Evolutionary conservation across 2,888 invertebrate species (phyloP), one percentile per base, ranked within the genome.

Genomic region (Chorisops tibialis): DNA sequence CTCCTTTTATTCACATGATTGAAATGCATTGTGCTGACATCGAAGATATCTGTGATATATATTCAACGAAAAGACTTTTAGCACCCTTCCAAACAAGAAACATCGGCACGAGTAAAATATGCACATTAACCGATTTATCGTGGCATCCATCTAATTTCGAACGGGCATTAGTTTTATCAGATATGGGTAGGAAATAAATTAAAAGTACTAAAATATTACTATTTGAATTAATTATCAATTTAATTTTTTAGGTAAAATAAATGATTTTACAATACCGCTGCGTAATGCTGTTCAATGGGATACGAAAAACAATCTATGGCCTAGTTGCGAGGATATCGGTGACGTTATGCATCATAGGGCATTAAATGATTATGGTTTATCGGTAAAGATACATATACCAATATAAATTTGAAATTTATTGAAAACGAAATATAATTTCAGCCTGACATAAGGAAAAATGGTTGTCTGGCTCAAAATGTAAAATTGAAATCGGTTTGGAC

Each of bases 141-240:
- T 96, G 96, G 93, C 96, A 96, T 79, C 89, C 90, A 1, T 81
- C 81, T 4, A 87, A 92, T 71, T 89, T 74, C 37, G 78, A 78
- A 66, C 69, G 76, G 4, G 72, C 74, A 3, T 61, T 78, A 6
- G 67, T 76, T 0, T 62, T 78, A 11, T 76, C 76, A 4, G 78
- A 77, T 64, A 71, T 70, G 3, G 68, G 75, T 50, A 64, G n/a
- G 30, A 16, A 3, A 21, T 9, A 30, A 7, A 30, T 30, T 30
- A 35, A 11, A 35, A 35, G 18, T 16, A 41, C 41, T n/a, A 41
- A 14, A 11, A 37, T 9, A 4, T 12, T 12, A 5, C 16, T 39
- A 3, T 45, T 45, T 11, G 19, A 19, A 19, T 48, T 12, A 19
- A 21, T 48, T 48, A 16, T 16, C 18, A 16, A 5, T 21, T 22